Percentiles rank a stretch among this genome's conserved stretches.
Evolutionary conservation across 2,888 invertebrate genomes (phyloP).

Genomic region (Cerceris rybyensis): DNA sequence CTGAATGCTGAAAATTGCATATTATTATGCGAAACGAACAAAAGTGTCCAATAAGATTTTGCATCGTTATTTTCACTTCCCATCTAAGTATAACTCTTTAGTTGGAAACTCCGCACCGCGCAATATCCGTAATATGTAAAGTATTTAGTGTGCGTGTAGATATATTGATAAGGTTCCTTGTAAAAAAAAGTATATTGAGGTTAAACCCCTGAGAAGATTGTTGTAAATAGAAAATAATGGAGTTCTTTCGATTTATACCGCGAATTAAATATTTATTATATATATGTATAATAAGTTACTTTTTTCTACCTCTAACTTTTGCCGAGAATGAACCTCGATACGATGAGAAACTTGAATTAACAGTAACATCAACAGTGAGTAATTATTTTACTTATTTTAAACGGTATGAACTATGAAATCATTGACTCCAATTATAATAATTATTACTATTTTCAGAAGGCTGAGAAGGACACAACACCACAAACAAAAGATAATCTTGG

Average conservation of each 20-base stretch:
- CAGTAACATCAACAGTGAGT: slow-evolving; percentile 54
- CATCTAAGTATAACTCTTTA: no score
- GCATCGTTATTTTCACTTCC: neutral
- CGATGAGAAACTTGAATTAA: slow-evolving; percentile 48
- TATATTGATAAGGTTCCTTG: slow-evolving; percentile 12
- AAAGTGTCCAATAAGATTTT: neutral
- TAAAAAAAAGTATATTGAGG: slow-evolving; percentile 11
- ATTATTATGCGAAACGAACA: neutral
- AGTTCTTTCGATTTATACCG: neutral
- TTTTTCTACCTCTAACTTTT: slow-evolving; percentile 11
- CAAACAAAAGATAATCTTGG: slow-evolving; percentile 84
- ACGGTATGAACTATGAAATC: neutral
- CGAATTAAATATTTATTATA: slow-evolving; percentile 10
- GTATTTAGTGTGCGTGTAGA: neutral
- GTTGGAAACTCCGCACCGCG: no score
- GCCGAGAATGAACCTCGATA: slow-evolving; percentile 52
- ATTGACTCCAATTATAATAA: neutral
- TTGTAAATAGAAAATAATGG: slow-evolving; percentile 25
- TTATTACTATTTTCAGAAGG: slow-evolving; percentile 42
- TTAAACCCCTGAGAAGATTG: slow-evolving; percentile 12
- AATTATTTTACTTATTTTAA: neutral
- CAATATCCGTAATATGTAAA: neutral
- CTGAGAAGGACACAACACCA: slow-evolving; percentile 28
- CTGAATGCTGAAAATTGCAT: neutral
- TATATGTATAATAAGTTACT: slow-evolving; percentile 3